These are phyloP conservation scores for Pogonophryne albipinna DNA, from an alignment of 2,797 vertebrate species.

Conservation along the genomic window DNA sequence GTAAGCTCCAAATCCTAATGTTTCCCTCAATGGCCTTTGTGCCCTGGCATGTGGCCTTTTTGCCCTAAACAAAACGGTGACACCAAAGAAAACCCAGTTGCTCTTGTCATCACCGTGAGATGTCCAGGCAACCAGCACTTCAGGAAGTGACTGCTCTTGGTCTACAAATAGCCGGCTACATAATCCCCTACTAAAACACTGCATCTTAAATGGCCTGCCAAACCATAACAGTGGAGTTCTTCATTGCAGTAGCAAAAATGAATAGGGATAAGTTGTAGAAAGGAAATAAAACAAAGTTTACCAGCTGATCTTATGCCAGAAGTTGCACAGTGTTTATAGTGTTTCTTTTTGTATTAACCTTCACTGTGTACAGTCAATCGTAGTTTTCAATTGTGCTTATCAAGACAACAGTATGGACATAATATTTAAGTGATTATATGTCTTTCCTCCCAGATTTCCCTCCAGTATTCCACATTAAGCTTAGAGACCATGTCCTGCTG, in stretches of 20 bases:
- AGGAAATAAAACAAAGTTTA: neutral
- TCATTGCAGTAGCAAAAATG: neutral
- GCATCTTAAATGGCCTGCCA: neutral
- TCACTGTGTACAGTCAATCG: slow-evolving; percentile 1
- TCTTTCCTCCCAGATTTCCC: slow-evolving; percentile 90
- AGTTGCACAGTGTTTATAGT: neutral
- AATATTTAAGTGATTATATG: neutral
- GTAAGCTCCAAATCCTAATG: no score
- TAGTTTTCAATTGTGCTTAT: neutral
- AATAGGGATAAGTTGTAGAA: slow-evolving; percentile 3
- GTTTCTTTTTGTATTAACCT: neutral
- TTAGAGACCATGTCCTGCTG: slow-evolving; percentile 96
- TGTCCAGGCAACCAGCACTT: neutral
- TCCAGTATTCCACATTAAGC: slow-evolving; percentile 97
- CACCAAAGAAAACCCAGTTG: neutral
- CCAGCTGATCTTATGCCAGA: neutral
- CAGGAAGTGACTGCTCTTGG: neutral
- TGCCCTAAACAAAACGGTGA: no score
- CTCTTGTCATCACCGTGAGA: neutral
- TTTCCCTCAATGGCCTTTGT: no score
- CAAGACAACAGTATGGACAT: neutral
- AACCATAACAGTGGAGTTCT: neutral
- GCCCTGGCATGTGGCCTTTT: no score
- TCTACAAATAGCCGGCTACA: neutral
- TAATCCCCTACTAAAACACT: neutral